Percentiles rank a stretch among this genome's conserved stretches.
phyloP scores from a whole-genome alignment of 2,888 invertebrate species.

The Enchytraeus crypticus region DNA sequence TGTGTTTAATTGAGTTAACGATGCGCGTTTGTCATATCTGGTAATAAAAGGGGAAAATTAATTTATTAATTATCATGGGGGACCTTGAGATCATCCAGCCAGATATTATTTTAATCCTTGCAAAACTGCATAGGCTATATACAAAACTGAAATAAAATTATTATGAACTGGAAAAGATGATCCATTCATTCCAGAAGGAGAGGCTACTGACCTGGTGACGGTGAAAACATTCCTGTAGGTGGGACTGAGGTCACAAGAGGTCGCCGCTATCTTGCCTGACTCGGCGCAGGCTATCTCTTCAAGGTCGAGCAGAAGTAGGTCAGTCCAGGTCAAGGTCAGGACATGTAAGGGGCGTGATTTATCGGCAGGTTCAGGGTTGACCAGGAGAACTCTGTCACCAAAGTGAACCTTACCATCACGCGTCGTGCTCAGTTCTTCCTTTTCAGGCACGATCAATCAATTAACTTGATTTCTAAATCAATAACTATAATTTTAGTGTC shows the following conservation, averaged over 20 bases:
- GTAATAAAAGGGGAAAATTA: too few relatives aligned
- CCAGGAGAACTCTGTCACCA: slow-evolving; percentile 39
- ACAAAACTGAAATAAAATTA: background rate
- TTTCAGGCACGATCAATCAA: too few relatives aligned
- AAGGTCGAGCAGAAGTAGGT: slow-evolving; percentile 20
- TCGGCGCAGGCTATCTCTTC: background rate
- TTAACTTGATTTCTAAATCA: too few relatives aligned
- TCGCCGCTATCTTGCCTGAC: background rate
- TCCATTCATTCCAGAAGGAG: background rate
- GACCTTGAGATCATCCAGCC: too few relatives aligned
- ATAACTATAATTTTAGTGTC: too few relatives aligned
- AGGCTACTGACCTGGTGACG: background rate
- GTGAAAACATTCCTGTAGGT: background rate
- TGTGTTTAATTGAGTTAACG: too few relatives aligned
- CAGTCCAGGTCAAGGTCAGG: slow-evolving; percentile 33
- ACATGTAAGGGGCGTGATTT: slow-evolving; percentile 33
- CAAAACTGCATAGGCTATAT: too few relatives aligned
- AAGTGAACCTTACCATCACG: slow-evolving; percentile 42
- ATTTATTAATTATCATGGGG: too few relatives aligned
- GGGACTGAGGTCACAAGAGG: background rate
- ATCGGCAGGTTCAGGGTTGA: slow-evolving; percentile 32
- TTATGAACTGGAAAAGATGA: background rate
- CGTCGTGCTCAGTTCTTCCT: slow-evolving; percentile 26
- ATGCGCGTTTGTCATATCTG: too few relatives aligned
- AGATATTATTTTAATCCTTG: too few relatives aligned